phyloP scores from a whole-genome alignment of 2,888 invertebrate genomes.

The Dicycla oo region DNA sequence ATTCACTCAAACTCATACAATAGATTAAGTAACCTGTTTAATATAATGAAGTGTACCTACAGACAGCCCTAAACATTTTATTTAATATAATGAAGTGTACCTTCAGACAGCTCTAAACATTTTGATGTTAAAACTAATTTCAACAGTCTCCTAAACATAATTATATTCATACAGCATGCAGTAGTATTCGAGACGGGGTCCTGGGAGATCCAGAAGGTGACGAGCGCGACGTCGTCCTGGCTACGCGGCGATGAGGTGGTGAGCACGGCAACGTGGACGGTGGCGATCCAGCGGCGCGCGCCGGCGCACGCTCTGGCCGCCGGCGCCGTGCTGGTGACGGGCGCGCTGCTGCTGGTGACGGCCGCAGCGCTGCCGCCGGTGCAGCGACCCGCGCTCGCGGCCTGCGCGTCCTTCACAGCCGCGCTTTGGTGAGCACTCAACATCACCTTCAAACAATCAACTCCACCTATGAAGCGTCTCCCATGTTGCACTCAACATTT shows the following conservation, averaged over 20 bases:
- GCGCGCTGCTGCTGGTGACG: slow-evolving; percentile 72
- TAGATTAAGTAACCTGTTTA: background rate
- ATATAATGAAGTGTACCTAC: too few relatives aligned
- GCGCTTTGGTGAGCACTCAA: slow-evolving; percentile 75
- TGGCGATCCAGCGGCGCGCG: slow-evolving; percentile 74
- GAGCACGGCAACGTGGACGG: slow-evolving; percentile 70
- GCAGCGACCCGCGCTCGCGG: slow-evolving; percentile 78
- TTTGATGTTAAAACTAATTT: background rate
- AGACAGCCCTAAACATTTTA: background rate
- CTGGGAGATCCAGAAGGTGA: slow-evolving; percentile 77
- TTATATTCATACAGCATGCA: slow-evolving; percentile 63
- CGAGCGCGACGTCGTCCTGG: slow-evolving; percentile 52
- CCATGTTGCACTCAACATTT: background rate
- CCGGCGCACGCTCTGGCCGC: slow-evolving; percentile 75
- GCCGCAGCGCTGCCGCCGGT: slow-evolving; percentile 74
- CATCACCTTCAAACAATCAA: background rate
- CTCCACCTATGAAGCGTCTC: too few relatives aligned
- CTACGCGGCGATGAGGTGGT: slow-evolving; percentile 58
- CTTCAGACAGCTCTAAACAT: background rate
- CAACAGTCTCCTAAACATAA: background rate
- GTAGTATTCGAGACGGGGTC: slow-evolving; percentile 78
- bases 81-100: too few relatives aligned
- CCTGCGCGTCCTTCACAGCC: slow-evolving; percentile 76
- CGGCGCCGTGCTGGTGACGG: slow-evolving; percentile 70
- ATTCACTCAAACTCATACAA: background rate